These are phyloP conservation scores for Sarotherodon lohbergeri DNA, from an alignment of 2,113 vertebrate genomes.

Conservation along the genomic window DNA sequence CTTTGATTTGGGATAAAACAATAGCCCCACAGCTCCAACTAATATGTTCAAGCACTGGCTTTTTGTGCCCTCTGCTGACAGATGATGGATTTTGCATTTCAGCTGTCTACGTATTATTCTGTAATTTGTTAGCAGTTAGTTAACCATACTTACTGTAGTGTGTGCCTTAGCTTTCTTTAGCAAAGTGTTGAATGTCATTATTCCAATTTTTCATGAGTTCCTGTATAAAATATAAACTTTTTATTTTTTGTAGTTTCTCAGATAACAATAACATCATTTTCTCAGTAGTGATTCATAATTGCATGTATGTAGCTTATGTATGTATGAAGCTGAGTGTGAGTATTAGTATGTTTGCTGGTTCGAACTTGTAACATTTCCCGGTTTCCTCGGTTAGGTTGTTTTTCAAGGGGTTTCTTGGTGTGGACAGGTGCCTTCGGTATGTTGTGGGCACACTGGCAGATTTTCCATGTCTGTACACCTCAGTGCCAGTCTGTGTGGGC, in stretches of 20 bases:
- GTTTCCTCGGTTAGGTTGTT: not conserved
- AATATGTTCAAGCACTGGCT: not conserved
- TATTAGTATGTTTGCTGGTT: not conserved
- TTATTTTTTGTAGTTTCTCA: not conserved
- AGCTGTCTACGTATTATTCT: not conserved
- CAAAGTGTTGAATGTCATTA: not conserved
- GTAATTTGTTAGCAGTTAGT: not conserved
- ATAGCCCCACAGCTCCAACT: not conserved
- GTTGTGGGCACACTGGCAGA: conserved; percentile 16
- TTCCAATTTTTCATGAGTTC: not conserved
- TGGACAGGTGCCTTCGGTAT: conserved; percentile 27
- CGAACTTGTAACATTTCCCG: not conserved
- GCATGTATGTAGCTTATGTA: not conserved
- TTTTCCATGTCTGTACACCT: conserved; percentile 49
- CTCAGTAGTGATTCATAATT: not conserved
- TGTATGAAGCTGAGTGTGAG: not conserved
- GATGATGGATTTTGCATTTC: not conserved
- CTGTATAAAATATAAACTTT: not conserved
- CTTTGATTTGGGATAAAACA: not conserved
- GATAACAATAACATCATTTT: not conserved
- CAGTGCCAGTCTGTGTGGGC: conserved; percentile 48
- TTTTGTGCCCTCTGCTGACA: conserved; percentile 48
- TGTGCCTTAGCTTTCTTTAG: not conserved
- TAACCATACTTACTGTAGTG: not conserved
- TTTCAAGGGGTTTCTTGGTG: not conserved